Evolutionary conservation across 2,888 invertebrate species (phyloP).

Genomic region (Microchrysa polita): DNA sequence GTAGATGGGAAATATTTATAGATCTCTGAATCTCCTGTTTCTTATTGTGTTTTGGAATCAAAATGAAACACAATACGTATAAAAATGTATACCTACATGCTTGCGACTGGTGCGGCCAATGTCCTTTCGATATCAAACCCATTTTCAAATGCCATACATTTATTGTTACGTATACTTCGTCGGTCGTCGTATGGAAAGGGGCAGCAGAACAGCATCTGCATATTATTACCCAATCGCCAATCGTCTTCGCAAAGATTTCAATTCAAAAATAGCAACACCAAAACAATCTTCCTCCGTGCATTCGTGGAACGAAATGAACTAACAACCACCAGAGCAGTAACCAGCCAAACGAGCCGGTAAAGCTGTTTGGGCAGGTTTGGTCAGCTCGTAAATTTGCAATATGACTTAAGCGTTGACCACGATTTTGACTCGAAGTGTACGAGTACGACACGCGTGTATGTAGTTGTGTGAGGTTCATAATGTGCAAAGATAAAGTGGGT

Average conservation of each 20-base stretch:
- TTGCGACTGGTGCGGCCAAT: not conserved
- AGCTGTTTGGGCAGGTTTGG: slow-evolving; percentile 11
- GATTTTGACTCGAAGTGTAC: too few relatives aligned
- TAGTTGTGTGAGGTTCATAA: not conserved
- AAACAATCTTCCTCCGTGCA: slow-evolving; percentile 9
- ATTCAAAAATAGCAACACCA: slow-evolving; percentile 1
- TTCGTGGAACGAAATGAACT: not conserved
- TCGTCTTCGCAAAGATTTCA: not conserved
- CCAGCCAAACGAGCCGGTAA: not conserved
- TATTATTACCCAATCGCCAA: slow-evolving; percentile 1
- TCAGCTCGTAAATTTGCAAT: not conserved
- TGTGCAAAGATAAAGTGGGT: not conserved
- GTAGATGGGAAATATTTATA: not conserved
- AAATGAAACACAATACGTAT: not conserved
- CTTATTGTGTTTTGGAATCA: not conserved
- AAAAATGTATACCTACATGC: not conserved
- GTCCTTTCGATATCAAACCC: slow-evolving; percentile 12
- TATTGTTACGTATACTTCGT: slow-evolving; percentile 21
- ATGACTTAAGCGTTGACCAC: not conserved
- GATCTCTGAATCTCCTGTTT: not conserved
- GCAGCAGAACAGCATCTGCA: not conserved
- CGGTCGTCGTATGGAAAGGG: not conserved
- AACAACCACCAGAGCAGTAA: too few relatives aligned
- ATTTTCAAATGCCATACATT: not conserved
- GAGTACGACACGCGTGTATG: not conserved